These are phyloP conservation scores for Asteroscopus sphinx DNA, from an alignment of 2,888 invertebrate species.

Conservation along the genomic window DNA sequence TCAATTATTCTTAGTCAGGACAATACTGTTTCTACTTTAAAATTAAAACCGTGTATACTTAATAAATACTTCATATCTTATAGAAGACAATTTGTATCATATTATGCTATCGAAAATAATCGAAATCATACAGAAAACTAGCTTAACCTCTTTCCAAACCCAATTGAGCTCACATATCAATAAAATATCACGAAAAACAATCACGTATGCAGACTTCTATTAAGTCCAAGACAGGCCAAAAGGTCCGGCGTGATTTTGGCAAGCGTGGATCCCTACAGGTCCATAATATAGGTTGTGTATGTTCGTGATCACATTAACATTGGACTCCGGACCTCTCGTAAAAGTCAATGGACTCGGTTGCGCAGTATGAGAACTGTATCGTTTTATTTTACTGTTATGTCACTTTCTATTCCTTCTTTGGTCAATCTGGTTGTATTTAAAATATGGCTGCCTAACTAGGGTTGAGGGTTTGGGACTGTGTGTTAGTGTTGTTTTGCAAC, in stretches of 20 bases:
- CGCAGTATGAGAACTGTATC: constrained; percentile 76
- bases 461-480: not conserved
- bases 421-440: constrained; percentile 55
- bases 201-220: constrained; percentile 48
- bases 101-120: no score
- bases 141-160: not conserved
- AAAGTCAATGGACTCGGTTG: constrained; percentile 77
- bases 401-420: constrained; percentile 68
- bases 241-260: constrained; percentile 43
- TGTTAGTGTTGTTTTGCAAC: not conserved
- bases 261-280: constrained; percentile 27
- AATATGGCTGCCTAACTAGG: constrained; percentile 15
- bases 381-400: constrained; percentile 83
- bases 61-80: no score
- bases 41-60: no score
- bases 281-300: constrained; percentile 18
- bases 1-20: no score
- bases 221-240: constrained; percentile 30
- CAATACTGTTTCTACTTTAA: no score
- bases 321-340: constrained; percentile 74
- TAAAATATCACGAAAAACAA: constrained; percentile 32
- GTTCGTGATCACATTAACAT: constrained; percentile 74
- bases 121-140: no score
- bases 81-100: no score
- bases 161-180: constrained; percentile 39